phyloP scores from a whole-genome alignment of 2,797 vertebrate species.

The Micrastur ruficollis region DNA sequence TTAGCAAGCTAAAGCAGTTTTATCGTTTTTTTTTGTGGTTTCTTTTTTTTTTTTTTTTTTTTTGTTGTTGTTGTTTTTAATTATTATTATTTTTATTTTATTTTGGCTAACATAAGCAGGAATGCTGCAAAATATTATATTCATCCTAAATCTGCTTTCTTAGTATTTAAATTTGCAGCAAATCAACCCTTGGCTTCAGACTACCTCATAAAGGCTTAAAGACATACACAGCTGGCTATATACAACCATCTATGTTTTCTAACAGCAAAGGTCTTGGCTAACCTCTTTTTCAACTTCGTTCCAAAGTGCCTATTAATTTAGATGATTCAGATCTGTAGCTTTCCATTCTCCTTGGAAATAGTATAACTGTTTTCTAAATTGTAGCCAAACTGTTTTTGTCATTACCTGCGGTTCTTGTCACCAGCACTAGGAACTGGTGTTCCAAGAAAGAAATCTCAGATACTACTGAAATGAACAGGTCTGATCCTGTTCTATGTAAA shows the following conservation, averaged over 20 bases:
- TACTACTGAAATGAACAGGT: not conserved
- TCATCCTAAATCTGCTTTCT: not conserved
- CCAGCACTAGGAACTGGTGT: not conserved
- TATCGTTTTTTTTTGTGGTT: not conserved
- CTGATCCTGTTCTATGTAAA: not conserved
- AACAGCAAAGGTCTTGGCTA: conserved; percentile 21
- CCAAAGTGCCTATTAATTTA: not conserved
- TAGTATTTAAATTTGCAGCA: not conserved
- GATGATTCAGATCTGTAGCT: not conserved
- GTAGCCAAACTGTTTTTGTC: not conserved
- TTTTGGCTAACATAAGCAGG: not conserved
- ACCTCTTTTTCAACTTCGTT: conserved; percentile 30
- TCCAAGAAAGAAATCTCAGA: not conserved
- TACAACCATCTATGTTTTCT: not conserved
- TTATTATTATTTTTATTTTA: not conserved
- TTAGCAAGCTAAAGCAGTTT: not conserved
- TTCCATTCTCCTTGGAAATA: conserved; percentile 25
- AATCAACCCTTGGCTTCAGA: conserved; percentile 9
- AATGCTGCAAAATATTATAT: not conserved
- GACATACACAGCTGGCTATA: not conserved
- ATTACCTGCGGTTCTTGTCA: not conserved
- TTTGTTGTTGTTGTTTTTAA: too few relatives aligned
- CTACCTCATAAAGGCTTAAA: not conserved
- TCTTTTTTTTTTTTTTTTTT: too few relatives aligned
- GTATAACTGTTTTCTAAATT: not conserved